These are phyloP conservation scores for Apamea crenata DNA, from an alignment of 2,888 invertebrate species.

Conservation along the genomic window DNA sequence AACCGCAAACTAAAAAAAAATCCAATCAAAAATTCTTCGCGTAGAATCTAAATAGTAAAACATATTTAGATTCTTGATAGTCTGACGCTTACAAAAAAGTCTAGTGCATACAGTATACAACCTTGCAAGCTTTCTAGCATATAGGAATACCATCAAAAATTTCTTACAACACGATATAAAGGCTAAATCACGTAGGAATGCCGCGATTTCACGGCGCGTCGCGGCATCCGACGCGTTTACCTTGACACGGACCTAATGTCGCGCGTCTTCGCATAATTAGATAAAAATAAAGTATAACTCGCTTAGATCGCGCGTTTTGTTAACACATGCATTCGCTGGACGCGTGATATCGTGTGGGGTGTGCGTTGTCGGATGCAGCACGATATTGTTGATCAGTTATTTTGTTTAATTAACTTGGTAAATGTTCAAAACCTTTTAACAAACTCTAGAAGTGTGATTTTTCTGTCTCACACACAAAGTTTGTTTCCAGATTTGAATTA, in stretches of 20 bases:
- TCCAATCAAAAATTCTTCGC: conserved; percentile 30
- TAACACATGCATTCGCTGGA: conserved; percentile 68
- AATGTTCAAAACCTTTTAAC: neutral
- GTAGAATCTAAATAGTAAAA: conserved; percentile 6
- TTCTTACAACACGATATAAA: conserved; percentile 64
- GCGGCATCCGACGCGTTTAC: conserved; percentile 74
- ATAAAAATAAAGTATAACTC: conserved; percentile 77
- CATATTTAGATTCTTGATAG: conserved; percentile 22
- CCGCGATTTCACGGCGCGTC: conserved; percentile 59
- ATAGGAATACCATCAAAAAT: conserved; percentile 61
- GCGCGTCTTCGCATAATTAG: conserved; percentile 78
- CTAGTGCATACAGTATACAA: conserved; percentile 22
- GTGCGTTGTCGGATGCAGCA: conserved; percentile 56
- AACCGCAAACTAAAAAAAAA: conserved; percentile 20
- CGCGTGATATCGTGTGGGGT: conserved; percentile 70
- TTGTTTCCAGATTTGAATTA: neutral
- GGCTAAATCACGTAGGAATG: conserved; percentile 59
- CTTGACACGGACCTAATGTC: conserved; percentile 84
- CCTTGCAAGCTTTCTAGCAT: conserved; percentile 54
- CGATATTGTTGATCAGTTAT: conserved; percentile 10
- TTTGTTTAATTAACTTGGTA: neutral
- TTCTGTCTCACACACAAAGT: neutral
- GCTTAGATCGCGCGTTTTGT: conserved; percentile 61
- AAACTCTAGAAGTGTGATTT: neutral
- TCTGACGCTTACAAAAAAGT: conserved; percentile 13